A percentile compares a stretch with the other conserved stretches of the same genome.
Conservation (phyloP, 2,888 invertebrate species). For the Norana najaformis region DNA sequence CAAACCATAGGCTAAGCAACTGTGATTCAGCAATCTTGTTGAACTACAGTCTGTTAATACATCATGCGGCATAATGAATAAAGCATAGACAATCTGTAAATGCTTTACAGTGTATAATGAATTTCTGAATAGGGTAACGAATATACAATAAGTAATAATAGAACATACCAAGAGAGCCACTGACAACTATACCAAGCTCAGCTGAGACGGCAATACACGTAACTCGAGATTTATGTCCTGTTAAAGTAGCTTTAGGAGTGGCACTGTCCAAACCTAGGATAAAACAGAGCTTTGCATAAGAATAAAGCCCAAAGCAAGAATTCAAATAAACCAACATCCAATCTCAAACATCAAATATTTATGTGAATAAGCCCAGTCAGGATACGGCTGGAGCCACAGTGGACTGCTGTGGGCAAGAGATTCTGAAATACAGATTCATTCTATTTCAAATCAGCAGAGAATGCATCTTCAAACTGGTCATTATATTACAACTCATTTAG, state of each 20-base stretch:
- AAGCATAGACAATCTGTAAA: background rate
- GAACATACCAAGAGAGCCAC: conserved; percentile 78
- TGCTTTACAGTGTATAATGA: background rate
- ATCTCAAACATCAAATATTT: background rate
- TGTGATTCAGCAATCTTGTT: background rate
- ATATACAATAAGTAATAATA: background rate
- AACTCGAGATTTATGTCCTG: conserved; percentile 95
- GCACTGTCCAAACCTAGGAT: conserved; percentile 67
- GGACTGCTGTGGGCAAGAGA: too few species aligned
- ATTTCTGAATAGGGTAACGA: background rate
- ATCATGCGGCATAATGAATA: background rate
- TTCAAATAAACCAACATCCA: background rate
- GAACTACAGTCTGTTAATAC: background rate
- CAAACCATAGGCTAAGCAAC: background rate
- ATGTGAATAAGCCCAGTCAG: too few species aligned
- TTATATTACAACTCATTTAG: background rate
- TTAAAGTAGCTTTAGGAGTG: conserved; percentile 92
- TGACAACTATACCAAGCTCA: conserved; percentile 94
- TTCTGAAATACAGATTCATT: background rate
- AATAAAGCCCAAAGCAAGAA: background rate
- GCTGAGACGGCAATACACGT: conserved; percentile 94
- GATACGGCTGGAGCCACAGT: too few species aligned
- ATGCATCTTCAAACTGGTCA: background rate
- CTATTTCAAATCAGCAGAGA: background rate
- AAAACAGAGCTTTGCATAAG: background rate